phyloP scores from a whole-genome alignment of 2,113 vertebrate species.

The Sus scrofa region DNA sequence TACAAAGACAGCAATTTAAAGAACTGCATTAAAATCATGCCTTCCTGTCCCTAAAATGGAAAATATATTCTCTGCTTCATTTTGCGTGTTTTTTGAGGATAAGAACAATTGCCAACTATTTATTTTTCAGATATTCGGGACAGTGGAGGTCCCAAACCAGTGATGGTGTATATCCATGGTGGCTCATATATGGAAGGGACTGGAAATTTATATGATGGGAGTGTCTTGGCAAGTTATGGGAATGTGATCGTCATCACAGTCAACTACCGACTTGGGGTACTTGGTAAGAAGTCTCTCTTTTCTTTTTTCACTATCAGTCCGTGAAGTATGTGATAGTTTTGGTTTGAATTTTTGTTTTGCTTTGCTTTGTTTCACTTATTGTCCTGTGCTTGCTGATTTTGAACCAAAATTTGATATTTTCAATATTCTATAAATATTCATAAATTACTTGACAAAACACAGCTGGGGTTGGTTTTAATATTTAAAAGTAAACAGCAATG shows the following conservation, averaged over 20 bases:
- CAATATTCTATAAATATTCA: background rate
- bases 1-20: conserved; percentile 70
- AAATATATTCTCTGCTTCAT: conserved; percentile 74
- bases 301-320: conserved; percentile 41
- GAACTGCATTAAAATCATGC: conserved; percentile 20
- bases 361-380: conserved; percentile 64
- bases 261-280: conserved; percentile 98
- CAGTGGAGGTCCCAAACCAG: conserved; percentile 99
- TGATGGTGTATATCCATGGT: conserved; percentile 99
- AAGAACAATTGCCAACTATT: conserved; percentile 89
- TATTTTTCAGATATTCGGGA: conserved; percentile 98
- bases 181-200: conserved; percentile 99
- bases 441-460: background rate
- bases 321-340: conserved; percentile 18
- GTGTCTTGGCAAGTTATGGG: conserved; percentile 99
- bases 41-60: conserved; percentile 32
- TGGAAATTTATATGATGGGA: conserved; percentile 99
- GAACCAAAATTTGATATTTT: conserved; percentile 48
- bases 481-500: conserved; percentile 19
- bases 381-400: conserved; percentile 18
- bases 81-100: conserved; percentile 73
- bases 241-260: conserved; percentile 99
- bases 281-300: conserved; percentile 93
- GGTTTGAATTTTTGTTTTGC: conserved; percentile 71
- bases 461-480: background rate